phyloP scores from a whole-genome alignment of 1,140 invertebrate species.

The Nasonia longicornis region DNA sequence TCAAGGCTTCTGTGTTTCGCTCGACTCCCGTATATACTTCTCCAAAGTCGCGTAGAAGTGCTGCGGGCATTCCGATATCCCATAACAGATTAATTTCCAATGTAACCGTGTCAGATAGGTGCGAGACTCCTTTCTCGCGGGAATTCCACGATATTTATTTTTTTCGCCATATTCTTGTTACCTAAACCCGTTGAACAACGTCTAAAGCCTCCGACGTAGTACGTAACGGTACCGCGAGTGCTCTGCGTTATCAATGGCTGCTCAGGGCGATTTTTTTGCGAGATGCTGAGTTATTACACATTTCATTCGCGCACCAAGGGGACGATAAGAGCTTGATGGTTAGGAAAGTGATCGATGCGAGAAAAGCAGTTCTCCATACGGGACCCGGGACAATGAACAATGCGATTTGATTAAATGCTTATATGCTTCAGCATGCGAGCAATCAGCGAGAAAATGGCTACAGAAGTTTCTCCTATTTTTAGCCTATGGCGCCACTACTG shows the following conservation, averaged over 20 bases:
- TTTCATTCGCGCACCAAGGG: no score
- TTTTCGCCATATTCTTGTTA: neutral
- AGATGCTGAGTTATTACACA: no score
- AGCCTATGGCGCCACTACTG: neutral
- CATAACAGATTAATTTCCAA: constrained; percentile 26
- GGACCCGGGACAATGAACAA: constrained; percentile 6
- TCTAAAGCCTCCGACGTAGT: neutral
- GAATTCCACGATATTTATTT: constrained; percentile 13
- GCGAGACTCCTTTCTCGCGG: constrained; percentile 25
- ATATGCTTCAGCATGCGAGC: neutral
- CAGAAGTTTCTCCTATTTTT: no score
- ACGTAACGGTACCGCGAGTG: neutral
- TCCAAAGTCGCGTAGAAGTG: neutral
- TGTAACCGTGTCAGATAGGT: constrained; percentile 28
- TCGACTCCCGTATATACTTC: neutral
- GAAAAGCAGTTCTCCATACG: neutral
- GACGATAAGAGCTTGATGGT: no score
- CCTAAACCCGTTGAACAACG: neutral
- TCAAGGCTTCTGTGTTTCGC: neutral
- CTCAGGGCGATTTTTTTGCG: neutral
- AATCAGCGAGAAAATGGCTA: neutral
- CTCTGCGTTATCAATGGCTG: neutral
- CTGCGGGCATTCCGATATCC: constrained; percentile 15
- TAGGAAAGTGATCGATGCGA: neutral
- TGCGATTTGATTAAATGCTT: constrained; percentile 15